Evolutionary conservation across 2,888 invertebrate genomes (phyloP).

Genomic region (Aleiodes alternator): DNA sequence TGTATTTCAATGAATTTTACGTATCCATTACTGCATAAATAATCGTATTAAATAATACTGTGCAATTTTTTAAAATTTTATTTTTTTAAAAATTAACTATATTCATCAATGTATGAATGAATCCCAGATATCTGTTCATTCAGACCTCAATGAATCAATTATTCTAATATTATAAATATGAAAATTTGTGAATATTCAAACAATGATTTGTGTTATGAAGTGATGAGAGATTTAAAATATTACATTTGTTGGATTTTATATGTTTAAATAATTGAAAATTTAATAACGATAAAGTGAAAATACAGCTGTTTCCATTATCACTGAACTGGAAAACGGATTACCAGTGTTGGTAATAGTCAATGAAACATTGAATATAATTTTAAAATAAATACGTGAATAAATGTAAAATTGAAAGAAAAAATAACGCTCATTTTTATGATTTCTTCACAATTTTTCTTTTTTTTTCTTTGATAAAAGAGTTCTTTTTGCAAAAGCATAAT

Average conservation of each 20-base stretch:
- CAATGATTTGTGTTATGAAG: slow-evolving; percentile 10
- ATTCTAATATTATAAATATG: neutral
- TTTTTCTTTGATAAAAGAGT: no score
- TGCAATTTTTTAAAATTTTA: no score
- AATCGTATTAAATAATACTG: no score
- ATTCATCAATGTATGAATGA: neutral
- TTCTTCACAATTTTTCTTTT: no score
- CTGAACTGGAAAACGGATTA: no score
- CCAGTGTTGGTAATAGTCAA: no score
- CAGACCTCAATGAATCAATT: neutral
- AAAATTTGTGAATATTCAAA: neutral
- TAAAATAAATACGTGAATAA: neutral
- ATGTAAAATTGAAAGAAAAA: no score
- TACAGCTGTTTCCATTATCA: slow-evolving; percentile 1
- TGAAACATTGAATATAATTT: slow-evolving; percentile 3
- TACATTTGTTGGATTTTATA: neutral
- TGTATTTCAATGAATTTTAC: no score
- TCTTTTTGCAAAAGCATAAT: no score
- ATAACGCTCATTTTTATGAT: no score
- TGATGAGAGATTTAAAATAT: slow-evolving; percentile 9
- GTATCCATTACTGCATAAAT: no score
- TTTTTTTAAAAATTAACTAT: no score
- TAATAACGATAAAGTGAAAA: slow-evolving; percentile 13
- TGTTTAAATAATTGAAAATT: neutral
- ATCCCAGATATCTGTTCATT: neutral